Conservation (phyloP, 2,888 invertebrate species). For the Eristalinus aeneus region DNA sequence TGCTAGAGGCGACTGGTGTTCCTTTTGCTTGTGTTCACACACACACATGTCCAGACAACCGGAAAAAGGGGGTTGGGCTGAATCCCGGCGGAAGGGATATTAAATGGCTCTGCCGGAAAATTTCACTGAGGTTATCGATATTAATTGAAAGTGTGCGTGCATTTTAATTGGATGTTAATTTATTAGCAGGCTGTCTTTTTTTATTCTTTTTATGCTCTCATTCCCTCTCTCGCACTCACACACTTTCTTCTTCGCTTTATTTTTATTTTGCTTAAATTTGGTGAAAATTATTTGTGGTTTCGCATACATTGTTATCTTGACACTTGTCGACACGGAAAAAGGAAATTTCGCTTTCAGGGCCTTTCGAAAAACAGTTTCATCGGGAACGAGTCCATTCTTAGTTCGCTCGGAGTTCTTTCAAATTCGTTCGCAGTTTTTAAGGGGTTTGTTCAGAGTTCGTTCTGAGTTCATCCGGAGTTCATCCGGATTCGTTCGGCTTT, state of each 20-base stretch:
- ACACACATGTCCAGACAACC: constrained; percentile 9
- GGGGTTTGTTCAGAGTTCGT: too few species aligned
- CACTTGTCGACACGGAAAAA: too few species aligned
- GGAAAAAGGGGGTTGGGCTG: neutral
- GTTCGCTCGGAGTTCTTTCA: too few species aligned
- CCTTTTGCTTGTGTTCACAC: neutral
- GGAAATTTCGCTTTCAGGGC: too few species aligned
- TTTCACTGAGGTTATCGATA: constrained; percentile 57
- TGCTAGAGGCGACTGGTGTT: neutral
- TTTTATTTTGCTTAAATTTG: neutral
- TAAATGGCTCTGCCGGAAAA: constrained; percentile 52
- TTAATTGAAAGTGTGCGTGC: constrained; percentile 55
- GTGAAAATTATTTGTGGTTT: too few species aligned
- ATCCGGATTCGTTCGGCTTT: too few species aligned
- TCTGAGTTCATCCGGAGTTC: too few species aligned
- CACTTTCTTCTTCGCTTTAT: neutral
- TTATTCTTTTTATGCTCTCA: neutral
- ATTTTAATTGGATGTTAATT: constrained; percentile 57
- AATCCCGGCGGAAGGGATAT: neutral
- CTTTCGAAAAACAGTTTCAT: too few species aligned
- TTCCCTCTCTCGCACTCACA: too few species aligned
- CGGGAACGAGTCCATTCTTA: too few species aligned
- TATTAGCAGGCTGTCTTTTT: constrained; percentile 8
- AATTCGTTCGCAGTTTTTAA: too few species aligned
- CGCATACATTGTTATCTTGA: too few species aligned